phyloP scores from a whole-genome alignment of 2,113 vertebrate genomes.

The Baryphthengus martii region DNA sequence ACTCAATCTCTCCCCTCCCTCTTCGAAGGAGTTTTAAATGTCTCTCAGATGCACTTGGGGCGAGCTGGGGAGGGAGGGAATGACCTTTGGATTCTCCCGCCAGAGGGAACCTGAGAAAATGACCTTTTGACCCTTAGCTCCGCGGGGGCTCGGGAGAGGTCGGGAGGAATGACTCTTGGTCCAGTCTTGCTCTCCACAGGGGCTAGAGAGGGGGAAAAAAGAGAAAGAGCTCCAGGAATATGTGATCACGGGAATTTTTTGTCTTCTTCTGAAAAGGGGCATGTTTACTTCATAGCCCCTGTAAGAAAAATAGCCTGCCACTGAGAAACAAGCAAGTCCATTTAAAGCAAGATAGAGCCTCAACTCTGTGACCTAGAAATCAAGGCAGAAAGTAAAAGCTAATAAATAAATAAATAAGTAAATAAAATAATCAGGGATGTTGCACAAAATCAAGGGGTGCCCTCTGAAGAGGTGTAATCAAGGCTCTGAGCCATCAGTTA shows the following conservation, averaged over 20 bases:
- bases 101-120: conserved; percentile 67
- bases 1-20: neutral
- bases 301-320: neutral
- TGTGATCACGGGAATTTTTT: conserved; percentile 11
- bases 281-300: conserved; percentile 1
- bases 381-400: conserved; percentile 32
- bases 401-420: conserved; percentile 62
- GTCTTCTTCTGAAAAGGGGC: conserved; percentile 19
- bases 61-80: conserved; percentile 8
- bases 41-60: conserved; percentile 21
- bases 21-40: conserved; percentile 9
- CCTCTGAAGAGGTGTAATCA: conserved; percentile 63
- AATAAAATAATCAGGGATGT: conserved; percentile 54
- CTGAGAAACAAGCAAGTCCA: conserved; percentile 22
- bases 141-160: conserved; percentile 54
- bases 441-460: conserved; percentile 23
- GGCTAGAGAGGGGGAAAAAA: neutral
- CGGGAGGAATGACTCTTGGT: conserved; percentile 45
- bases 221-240: neutral
- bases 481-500: conserved; percentile 32
- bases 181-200: conserved; percentile 40
- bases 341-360: neutral
- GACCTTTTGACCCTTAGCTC: conserved; percentile 68
- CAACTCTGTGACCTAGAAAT: conserved; percentile 59
- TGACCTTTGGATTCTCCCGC: conserved; percentile 63